These are phyloP conservation scores for Marmota flaviventris DNA, from an alignment of 2,113 vertebrate species.

Conservation along the genomic window DNA sequence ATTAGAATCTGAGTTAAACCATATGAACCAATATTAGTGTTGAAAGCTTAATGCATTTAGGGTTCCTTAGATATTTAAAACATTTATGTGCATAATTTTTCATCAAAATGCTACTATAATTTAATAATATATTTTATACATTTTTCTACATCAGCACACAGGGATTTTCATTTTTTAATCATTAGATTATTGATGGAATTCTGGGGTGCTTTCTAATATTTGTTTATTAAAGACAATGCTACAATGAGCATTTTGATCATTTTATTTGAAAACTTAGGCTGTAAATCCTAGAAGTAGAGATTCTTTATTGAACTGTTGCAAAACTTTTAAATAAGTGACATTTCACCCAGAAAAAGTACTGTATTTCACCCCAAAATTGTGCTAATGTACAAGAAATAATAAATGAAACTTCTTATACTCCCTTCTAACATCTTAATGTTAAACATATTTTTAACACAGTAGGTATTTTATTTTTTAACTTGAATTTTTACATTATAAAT, in stretches of 20 bases:
- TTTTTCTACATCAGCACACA: neutral
- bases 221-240: neutral
- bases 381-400: neutral
- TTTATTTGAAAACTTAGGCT: neutral
- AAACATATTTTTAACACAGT: neutral
- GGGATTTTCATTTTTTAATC: neutral
- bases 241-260: neutral
- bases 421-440: neutral
- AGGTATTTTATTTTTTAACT: neutral
- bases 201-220: neutral
- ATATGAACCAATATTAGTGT: neutral
- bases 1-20: neutral
- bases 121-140: neutral
- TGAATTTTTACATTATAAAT: neutral
- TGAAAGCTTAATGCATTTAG: neutral
- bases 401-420: neutral
- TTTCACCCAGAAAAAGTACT: neutral
- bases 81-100: neutral
- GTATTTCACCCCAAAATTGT: neutral
- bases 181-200: neutral
- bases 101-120: neutral
- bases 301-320: neutral
- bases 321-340: neutral
- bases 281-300: neutral
- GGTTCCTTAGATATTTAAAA: neutral